Base-by-base conservation (phyloP, 2,113 vertebrate species). In the Brachypteracias leptosomus region DNA sequence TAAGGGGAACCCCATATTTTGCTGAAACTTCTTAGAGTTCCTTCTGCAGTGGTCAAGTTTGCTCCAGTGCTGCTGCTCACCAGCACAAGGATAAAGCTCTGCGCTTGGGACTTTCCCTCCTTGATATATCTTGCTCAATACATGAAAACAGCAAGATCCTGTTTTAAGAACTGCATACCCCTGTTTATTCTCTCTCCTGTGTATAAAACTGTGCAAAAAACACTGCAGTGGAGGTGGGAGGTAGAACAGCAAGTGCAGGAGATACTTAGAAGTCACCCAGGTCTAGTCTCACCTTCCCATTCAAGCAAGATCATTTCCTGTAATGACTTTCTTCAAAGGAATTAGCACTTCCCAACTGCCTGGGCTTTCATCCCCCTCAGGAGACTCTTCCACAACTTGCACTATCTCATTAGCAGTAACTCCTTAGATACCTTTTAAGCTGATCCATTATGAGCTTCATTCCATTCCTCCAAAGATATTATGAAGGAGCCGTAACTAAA, bases 341-440 rank as follows among this genome's bases (percentile, higher is more conserved):
- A 83, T 82, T 46, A 74, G 7, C 72, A 63, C 68, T 94, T 91
- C 62, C 68, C 82, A 93, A 11, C 35, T 40, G 14, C 63, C 68
- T 63, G 47, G 63, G 88, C 73, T 81, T 93, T 78, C 70, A 71
- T 57, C 72, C n/a, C 86, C 57, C 57, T 72, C 5, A 12, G 42
- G 79, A 93, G 24, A 81, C 59, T 63, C 85, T 77, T 90, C 80
- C 35, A 81, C 82, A 83, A 79, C 71, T 75, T 85, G 77, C 29
- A 86, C 75, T 59, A 79, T 51, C 85, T 86, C 85, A 88, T 72
- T 82, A 91, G 74, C 35, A 79, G 74, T 55, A 94, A 91, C 89
- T 95, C 78, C 91, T 93, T 47, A 79, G 55, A 66, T 52, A 73
- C 38, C 66, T 38, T 77, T 91, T 93, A 96, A 94, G 63, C 36